phyloP scores from a whole-genome alignment of 2,113 vertebrate species.

The Pseudolaguvia tuberculata region DNA sequence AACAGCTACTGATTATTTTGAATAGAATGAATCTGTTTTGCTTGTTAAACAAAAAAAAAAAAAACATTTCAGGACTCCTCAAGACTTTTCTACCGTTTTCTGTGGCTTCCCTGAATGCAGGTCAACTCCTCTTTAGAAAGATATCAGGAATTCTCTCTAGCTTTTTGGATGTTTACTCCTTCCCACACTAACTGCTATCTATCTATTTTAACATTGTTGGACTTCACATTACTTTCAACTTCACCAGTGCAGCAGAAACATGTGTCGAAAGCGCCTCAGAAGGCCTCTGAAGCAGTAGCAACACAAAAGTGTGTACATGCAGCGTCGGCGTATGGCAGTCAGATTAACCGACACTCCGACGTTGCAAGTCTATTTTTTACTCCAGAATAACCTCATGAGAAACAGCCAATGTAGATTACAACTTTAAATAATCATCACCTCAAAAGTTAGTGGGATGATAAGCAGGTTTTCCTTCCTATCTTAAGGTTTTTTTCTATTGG shows the following conservation, averaged over 20 bases:
- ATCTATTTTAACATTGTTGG: slow-evolving; percentile 30
- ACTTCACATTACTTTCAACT: slow-evolving; percentile 23
- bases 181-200: slow-evolving; percentile 27
- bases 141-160: slow-evolving; percentile 50
- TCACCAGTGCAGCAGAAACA: slow-evolving; percentile 44
- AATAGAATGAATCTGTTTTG: slow-evolving; percentile 42
- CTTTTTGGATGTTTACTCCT: slow-evolving; percentile 44
- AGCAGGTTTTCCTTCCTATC: neutral
- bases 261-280: neutral
- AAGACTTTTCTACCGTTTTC: slow-evolving; percentile 32
- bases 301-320: slow-evolving; percentile 30
- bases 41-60: neutral
- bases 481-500: slow-evolving; percentile 22
- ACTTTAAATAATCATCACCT: slow-evolving; percentile 37
- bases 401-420: slow-evolving; percentile 35
- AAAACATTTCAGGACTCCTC: slow-evolving; percentile 38
- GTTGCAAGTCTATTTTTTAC: slow-evolving; percentile 34
- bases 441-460: slow-evolving; percentile 1
- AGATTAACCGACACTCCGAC: slow-evolving; percentile 36
- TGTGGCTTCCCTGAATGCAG: slow-evolving; percentile 41
- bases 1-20: slow-evolving; percentile 53
- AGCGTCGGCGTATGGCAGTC: slow-evolving; percentile 17
- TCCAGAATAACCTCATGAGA: slow-evolving; percentile 38
- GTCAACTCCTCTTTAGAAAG: slow-evolving; percentile 40
- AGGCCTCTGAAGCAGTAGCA: slow-evolving; percentile 36